A percentile compares a stretch with the other conserved stretches of the same genome.
Conservation (phyloP, 1,140 invertebrate species). For the Temnothorax longispinosus region DNA sequence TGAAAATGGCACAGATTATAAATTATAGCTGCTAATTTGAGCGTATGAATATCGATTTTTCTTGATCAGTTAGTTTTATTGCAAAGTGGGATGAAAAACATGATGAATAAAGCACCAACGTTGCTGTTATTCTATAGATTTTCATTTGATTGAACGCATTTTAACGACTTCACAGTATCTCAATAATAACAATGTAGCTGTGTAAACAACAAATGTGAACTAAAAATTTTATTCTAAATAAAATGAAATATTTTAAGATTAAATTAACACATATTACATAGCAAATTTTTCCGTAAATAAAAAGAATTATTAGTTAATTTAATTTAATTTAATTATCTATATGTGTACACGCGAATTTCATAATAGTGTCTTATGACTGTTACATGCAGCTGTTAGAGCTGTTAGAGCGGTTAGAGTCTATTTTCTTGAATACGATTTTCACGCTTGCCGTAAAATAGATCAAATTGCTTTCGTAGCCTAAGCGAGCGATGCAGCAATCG, state of each 20-base stretch:
- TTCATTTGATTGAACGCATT: background rate
- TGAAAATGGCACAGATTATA: background rate
- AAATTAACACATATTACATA: background rate
- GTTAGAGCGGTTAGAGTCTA: background rate
- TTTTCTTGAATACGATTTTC: background rate
- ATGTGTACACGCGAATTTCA: background rate
- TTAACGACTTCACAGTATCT: background rate
- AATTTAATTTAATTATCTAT: background rate
- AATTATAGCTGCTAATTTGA: constrained; percentile 16
- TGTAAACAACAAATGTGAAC: no score
- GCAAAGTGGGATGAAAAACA: background rate
- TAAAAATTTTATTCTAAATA: constrained; percentile 10
- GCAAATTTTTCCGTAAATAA: background rate
- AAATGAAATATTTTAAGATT: background rate
- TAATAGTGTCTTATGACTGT: background rate
- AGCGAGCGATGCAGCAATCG: background rate
- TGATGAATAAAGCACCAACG: background rate
- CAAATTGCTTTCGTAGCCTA: background rate
- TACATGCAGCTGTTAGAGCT: background rate
- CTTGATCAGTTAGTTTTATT: constrained; percentile 22
- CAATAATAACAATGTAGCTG: background rate
- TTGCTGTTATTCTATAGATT: background rate
- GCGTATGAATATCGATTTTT: background rate
- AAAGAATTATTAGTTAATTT: background rate
- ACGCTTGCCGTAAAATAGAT: constrained; percentile 3